Evolutionary conservation across 2,797 vertebrate genomes (phyloP).

Genomic region (Zenarchopterus dispar): DNA sequence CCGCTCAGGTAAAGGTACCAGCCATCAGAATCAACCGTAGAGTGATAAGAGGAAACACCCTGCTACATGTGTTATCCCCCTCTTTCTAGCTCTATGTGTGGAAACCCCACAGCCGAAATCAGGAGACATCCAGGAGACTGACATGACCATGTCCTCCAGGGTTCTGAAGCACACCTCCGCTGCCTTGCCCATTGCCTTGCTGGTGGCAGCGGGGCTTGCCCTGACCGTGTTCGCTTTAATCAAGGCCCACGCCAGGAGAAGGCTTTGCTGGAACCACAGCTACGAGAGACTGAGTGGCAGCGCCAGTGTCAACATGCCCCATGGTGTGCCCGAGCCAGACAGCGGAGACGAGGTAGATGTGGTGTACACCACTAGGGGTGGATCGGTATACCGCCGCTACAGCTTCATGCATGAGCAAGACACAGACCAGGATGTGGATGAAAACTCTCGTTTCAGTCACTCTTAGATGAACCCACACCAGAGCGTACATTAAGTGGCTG

Average conservation of each 20-base stretch:
- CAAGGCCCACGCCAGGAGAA: constrained; percentile 76
- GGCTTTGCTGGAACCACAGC: constrained; percentile 82
- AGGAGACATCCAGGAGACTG: constrained; percentile 33
- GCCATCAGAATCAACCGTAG: background rate
- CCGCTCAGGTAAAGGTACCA: constrained; percentile 73
- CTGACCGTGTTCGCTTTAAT: constrained; percentile 71
- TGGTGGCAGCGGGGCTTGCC: constrained; percentile 63
- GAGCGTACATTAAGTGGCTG: background rate
- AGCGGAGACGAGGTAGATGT: constrained; percentile 85
- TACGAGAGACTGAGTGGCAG: constrained; percentile 83
- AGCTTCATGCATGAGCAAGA: constrained; percentile 78
- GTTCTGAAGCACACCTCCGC: constrained; percentile 67
- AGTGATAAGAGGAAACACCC: background rate
- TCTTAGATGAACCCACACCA: constrained; percentile 41
- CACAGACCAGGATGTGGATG: constrained; percentile 61
- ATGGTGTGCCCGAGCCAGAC: constrained; percentile 77
- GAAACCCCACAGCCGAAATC: constrained; percentile 66
- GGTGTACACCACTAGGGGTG: constrained; percentile 83
- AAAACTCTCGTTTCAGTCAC: constrained; percentile 64
- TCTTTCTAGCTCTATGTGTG: constrained; percentile 78
- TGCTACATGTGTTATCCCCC: background rate
- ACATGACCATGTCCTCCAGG: constrained; percentile 54
- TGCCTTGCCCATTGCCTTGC: constrained; percentile 67
- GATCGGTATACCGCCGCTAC: constrained; percentile 76
- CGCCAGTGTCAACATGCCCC: constrained; percentile 70